phyloP scores from a whole-genome alignment of 2,797 vertebrate species.

The Anguilla pacifica region DNA sequence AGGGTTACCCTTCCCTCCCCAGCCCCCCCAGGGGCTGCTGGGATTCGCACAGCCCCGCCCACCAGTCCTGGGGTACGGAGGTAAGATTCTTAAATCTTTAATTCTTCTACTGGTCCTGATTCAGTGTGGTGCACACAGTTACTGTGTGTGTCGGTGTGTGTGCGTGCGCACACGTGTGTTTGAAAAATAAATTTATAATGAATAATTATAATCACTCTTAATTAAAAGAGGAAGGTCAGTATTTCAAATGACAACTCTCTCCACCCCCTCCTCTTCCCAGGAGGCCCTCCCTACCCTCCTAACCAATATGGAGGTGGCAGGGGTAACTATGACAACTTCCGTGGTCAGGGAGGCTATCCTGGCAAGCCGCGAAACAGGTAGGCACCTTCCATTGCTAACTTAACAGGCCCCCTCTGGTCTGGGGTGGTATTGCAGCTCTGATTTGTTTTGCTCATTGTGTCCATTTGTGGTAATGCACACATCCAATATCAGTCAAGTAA shows the following conservation, averaged over 20 bases:
- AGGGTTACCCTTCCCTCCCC: constrained; percentile 84
- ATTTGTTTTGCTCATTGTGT: background rate
- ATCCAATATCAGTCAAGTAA: background rate
- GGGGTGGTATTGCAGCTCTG: background rate
- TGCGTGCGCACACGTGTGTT: too few species aligned
- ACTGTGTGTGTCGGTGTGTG: too few species aligned
- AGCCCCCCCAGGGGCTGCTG: constrained; percentile 84
- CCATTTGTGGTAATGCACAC: background rate
- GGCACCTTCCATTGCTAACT: background rate
- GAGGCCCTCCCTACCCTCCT: constrained; percentile 84
- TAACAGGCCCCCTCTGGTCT: background rate
- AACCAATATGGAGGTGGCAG: constrained; percentile 83
- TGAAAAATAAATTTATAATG: too few species aligned
- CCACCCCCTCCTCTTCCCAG: constrained; percentile 43
- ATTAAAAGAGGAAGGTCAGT: background rate
- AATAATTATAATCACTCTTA: too few species aligned
- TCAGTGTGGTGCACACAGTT: background rate
- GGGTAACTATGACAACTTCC: constrained; percentile 88
- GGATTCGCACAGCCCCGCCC: constrained; percentile 88
- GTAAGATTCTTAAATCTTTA: constrained; percentile 56
- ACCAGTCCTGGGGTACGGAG: constrained; percentile 87
- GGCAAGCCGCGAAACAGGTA: constrained; percentile 86
- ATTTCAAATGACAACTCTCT: background rate
- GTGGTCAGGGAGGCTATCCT: constrained; percentile 85
- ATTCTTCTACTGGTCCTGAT: background rate